These are phyloP conservation scores for Pelmatolapia mariae DNA, from an alignment of 2,113 vertebrate species.

Conservation along the genomic window DNA sequence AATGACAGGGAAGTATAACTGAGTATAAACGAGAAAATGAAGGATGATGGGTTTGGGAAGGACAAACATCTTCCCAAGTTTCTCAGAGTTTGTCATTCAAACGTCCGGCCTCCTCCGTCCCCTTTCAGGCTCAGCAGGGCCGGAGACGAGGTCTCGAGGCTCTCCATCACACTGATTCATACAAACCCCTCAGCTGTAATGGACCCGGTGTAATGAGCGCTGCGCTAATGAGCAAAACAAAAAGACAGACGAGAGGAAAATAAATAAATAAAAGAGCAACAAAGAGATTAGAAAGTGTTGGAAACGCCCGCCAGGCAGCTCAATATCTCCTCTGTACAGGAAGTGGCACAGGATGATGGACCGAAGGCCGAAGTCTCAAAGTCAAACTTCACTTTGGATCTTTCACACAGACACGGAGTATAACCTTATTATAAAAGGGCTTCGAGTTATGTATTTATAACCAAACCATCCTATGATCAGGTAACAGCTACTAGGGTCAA, in stretches of 20 bases:
- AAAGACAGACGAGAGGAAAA: neutral
- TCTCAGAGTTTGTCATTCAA: neutral
- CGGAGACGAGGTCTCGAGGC: neutral
- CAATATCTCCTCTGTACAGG: neutral
- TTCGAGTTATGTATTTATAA: neutral
- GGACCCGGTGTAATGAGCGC: neutral
- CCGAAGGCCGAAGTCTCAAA: neutral
- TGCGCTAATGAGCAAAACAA: neutral
- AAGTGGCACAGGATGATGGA: neutral
- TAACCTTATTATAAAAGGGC: rapidly evolving
- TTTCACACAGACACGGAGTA: neutral
- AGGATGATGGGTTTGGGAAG: neutral
- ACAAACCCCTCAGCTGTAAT: neutral
- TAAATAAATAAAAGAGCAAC: neutral
- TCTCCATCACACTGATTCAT: neutral
- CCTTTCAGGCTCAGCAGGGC: neutral
- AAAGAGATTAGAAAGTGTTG: neutral
- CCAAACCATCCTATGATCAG: neutral
- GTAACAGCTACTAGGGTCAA: neutral
- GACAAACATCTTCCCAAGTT: neutral
- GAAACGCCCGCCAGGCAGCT: neutral
- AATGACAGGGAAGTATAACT: neutral
- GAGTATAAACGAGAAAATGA: neutral
- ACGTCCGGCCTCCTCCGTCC: neutral
- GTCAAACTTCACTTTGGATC: neutral